These are phyloP conservation scores for Microvelia longipes DNA, from an alignment of 1,140 invertebrate species.

Conservation along the genomic window DNA sequence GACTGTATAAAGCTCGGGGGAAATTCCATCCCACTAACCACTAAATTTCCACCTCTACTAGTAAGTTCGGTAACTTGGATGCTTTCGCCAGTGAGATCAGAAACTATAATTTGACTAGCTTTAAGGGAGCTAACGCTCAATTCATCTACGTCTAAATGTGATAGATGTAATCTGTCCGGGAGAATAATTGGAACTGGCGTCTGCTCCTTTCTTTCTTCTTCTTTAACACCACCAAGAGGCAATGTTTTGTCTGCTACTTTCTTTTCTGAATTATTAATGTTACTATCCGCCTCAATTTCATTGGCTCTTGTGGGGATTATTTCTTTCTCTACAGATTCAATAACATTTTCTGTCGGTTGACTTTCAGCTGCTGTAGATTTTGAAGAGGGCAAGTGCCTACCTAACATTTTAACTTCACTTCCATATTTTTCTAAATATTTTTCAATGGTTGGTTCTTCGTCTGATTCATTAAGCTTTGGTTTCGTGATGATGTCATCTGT, in stretches of 20 bases:
- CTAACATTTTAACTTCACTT: constrained; percentile 1
- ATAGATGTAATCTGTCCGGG: constrained; percentile 41
- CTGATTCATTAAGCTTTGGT: not conserved
- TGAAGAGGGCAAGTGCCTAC: not conserved
- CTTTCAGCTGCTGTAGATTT: not conserved
- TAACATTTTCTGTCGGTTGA: not conserved
- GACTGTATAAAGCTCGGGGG: constrained; percentile 28
- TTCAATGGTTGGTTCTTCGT: not conserved
- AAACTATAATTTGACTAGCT: constrained; percentile 58
- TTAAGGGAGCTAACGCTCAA: constrained; percentile 57
- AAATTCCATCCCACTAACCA: constrained; percentile 45
- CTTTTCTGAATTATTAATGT: not conserved
- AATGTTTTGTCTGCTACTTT: not conserved
- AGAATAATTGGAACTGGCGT: not conserved
- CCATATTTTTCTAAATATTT: constrained; percentile 5
- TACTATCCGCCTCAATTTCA: not conserved
- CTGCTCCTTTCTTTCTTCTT: constrained; percentile 30
- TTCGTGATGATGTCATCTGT: not conserved
- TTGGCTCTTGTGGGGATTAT: not conserved
- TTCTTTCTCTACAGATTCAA: not conserved
- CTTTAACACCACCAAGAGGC: constrained; percentile 15
- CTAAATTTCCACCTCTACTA: constrained; percentile 43
- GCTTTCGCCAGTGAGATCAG: constrained; percentile 55
- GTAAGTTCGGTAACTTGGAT: constrained; percentile 49
- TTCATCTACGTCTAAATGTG: constrained; percentile 58